Evolutionary conservation across 1,140 invertebrate genomes (phyloP).

Genomic region (Sitobion miscanthi): DNA sequence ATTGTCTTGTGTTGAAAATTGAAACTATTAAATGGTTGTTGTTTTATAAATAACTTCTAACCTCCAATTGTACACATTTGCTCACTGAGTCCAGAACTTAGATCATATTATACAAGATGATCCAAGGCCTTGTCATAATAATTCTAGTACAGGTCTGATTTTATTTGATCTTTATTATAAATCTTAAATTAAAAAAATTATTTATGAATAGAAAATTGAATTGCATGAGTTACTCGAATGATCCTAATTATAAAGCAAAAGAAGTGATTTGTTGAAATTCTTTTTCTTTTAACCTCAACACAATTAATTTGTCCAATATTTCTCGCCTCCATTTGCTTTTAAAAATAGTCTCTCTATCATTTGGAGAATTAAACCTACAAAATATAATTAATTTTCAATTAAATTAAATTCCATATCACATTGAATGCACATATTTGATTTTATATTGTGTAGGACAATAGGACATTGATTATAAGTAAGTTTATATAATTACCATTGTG

Average conservation of each 20-base stretch:
- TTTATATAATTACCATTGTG: slow-evolving; percentile 73
- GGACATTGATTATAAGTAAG: not conserved
- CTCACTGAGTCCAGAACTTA: not conserved
- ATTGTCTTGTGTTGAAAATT: not conserved
- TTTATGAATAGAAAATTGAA: not conserved
- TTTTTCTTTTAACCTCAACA: slow-evolving; percentile 29
- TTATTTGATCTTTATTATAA: not conserved
- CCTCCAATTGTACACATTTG: not conserved
- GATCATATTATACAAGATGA: no score
- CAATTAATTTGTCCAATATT: slow-evolving; percentile 1
- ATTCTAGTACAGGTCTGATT: not conserved
- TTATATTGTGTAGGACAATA: not conserved
- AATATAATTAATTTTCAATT: slow-evolving; percentile 59
- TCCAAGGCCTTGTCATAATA: not conserved
- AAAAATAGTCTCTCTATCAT: slow-evolving; percentile 10
- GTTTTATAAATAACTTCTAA: not conserved
- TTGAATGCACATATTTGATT: not conserved
- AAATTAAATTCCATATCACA: not conserved
- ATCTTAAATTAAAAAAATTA: not conserved
- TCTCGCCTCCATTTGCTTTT: slow-evolving; percentile 33
- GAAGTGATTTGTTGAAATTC: not conserved
- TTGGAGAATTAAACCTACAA: slow-evolving; percentile 61
- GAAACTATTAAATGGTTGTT: not conserved
- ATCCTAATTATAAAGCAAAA: not conserved
- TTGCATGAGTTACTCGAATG: not conserved